Evolutionary conservation across 2,113 vertebrate genomes (phyloP), one percentile per base, ranked within the genome.

Genomic region (Tringa solitaria): DNA sequence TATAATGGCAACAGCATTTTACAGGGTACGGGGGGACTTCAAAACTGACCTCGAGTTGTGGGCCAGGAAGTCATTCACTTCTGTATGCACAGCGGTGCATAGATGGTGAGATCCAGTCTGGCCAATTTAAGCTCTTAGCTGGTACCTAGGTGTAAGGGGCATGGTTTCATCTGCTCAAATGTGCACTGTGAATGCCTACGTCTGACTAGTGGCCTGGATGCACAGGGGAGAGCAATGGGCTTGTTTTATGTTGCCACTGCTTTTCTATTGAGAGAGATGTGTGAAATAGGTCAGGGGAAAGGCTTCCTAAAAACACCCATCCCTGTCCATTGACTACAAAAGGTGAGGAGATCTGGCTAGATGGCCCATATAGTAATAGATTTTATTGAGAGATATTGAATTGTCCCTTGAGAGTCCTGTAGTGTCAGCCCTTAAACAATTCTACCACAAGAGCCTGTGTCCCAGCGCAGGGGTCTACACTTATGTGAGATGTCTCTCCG

Each of bases 1-100:
- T 87, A 94, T 87, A 95, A 91, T 32, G 89, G 70, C 30, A 59
- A 60, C 60, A 65, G 54, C 79, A 84, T 95, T 97, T 97, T 93
- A 54, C 16, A 39, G 93, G 76, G 46, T 53, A 26, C 41, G 43
- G 12, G 33, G 14, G 37, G 45, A 60, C 84, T 93, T 92, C 41
- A 37, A 63, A 79, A 76, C 69, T 76, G 89, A 92, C 88, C 85
- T 86, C 14, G 2, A 82, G 91, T 92, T 27, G 43, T 53, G 43
- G 33, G 78, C 3, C 5, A 92, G 80, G 73, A 96, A 84, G 48
- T 53, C 8, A 20, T 60, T 93, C 80, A 18, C n/a, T 77, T 90
- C n/a, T 57, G 18, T 48, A 21, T 26, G 33, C 33, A 23, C 37
- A 6, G 3, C 6, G 21, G 33, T 73, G 45, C 35, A 57, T 7